A percentile compares a stretch with the other conserved stretches of the same genome.
These are phyloP conservation scores for Calameuta pallipes DNA, from an alignment of 2,888 invertebrate species.

Conservation along the genomic window DNA sequence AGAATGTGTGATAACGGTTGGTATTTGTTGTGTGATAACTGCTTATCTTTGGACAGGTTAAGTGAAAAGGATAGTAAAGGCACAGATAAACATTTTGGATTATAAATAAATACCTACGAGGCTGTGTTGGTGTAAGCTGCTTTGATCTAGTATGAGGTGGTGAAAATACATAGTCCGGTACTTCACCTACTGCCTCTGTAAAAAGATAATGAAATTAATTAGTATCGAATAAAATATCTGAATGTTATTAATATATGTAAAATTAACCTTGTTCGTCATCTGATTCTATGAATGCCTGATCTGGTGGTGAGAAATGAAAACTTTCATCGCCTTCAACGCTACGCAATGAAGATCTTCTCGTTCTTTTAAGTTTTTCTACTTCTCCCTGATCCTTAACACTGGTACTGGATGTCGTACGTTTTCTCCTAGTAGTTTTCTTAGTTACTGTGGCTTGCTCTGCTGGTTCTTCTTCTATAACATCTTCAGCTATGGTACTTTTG, in stretches of 20 bases:
- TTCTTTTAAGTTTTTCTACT: slow-evolving; percentile 28
- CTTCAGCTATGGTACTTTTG: slow-evolving; percentile 31
- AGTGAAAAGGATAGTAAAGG: background rate
- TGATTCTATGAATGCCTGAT: slow-evolving; percentile 33
- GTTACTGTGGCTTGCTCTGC: slow-evolving; percentile 19
- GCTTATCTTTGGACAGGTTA: background rate
- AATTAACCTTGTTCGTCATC: slow-evolving; percentile 33
- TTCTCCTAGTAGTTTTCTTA: slow-evolving; percentile 34
- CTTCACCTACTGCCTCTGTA: slow-evolving; percentile 41
- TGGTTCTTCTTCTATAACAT: slow-evolving; percentile 38
- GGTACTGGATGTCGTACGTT: slow-evolving; percentile 33
- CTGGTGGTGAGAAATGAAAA: slow-evolving; percentile 48
- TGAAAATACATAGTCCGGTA: slow-evolving; percentile 51
- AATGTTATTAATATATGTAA: background rate
- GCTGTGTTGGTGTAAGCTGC: slow-evolving; percentile 29
- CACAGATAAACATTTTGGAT: background rate
- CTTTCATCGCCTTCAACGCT: slow-evolving; percentile 27
- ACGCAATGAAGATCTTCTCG: slow-evolving; percentile 35
- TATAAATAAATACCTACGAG: slow-evolving; percentile 48
- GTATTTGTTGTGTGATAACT: background rate
- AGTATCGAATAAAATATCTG: background rate
- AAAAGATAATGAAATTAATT: slow-evolving; percentile 1
- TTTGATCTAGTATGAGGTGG: slow-evolving; percentile 50
- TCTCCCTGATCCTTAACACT: slow-evolving; percentile 22
- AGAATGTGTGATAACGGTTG: background rate